Conservation (phyloP, 2,113 vertebrate genomes). For the Hippocampus barbouri region DNA sequence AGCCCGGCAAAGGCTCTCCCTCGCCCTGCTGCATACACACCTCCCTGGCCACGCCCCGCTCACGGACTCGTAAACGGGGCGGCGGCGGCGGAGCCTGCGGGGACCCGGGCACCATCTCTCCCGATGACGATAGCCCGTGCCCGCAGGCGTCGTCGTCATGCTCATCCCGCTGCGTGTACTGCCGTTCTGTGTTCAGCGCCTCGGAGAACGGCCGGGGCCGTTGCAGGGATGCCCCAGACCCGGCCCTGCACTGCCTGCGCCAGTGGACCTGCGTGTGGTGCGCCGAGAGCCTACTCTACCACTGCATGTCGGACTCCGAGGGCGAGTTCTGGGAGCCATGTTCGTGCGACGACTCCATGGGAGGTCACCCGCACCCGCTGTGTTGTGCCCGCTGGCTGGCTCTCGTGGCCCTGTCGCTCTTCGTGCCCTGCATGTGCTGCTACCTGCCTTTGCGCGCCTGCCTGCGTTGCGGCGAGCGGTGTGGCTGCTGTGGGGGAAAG, state of each 20-base stretch:
- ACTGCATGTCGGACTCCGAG: conserved; percentile 94
- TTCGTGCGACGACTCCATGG: conserved; percentile 83
- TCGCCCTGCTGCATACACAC: conserved; percentile 79
- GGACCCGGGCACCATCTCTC: conserved; percentile 63
- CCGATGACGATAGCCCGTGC: conserved; percentile 76
- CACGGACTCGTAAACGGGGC: conserved; percentile 76
- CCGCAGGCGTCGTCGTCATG: conserved; percentile 73
- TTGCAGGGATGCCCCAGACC: conserved; percentile 88
- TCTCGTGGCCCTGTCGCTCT: conserved; percentile 81
- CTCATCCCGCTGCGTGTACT: conserved; percentile 86
- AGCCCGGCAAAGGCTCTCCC: conserved; percentile 70
- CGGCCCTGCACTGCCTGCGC: conserved; percentile 81
- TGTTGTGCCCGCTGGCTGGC: conserved; percentile 88
- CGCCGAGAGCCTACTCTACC: conserved; percentile 90
- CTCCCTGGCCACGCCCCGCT: conserved; percentile 71
- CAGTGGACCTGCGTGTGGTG: conserved; percentile 93
- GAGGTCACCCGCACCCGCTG: conserved; percentile 76
- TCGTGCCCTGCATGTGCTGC: conserved; percentile 94
- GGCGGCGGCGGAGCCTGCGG: conserved; percentile 57
- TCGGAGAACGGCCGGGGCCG: conserved; percentile 85
- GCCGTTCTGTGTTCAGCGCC: conserved; percentile 84
- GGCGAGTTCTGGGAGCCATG: conserved; percentile 94
- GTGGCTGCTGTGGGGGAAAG: conserved; percentile 87
- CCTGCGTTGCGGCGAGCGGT: conserved; percentile 85
- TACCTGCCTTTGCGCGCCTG: conserved; percentile 88